Conservation (phyloP, 2,797 vertebrate species). For the Rhincodon typus region DNA sequence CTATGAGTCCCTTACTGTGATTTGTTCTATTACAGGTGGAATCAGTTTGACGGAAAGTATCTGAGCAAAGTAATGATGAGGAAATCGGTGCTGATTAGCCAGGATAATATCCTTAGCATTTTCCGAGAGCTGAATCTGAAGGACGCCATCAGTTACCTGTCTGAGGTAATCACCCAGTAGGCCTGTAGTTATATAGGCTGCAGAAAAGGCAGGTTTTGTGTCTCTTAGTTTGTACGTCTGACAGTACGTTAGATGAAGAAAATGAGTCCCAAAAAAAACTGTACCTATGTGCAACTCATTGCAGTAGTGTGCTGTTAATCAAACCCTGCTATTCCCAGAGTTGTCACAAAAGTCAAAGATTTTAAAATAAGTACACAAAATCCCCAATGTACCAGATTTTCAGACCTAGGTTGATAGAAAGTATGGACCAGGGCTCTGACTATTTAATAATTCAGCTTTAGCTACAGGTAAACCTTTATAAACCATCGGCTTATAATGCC, state of each 20-base stretch:
- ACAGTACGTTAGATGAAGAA: neutral
- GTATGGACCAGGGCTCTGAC: too few species aligned
- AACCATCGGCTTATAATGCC: too few species aligned
- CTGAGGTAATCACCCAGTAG: constrained; percentile 62
- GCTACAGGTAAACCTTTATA: too few species aligned
- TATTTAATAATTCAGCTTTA: too few species aligned
- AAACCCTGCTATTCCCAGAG: too few species aligned
- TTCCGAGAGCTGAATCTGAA: constrained; percentile 92
- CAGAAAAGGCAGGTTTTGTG: neutral
- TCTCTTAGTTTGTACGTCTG: too few species aligned
- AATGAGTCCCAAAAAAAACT: neutral
- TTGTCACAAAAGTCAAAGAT: too few species aligned
- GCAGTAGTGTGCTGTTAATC: too few species aligned
- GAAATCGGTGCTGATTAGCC: constrained; percentile 73
- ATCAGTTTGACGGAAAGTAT: constrained; percentile 77
- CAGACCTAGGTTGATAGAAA: too few species aligned
- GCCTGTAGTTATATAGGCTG: neutral
- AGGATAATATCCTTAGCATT: constrained; percentile 76
- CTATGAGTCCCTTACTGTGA: neutral
- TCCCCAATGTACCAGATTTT: too few species aligned
- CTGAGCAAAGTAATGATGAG: constrained; percentile 80
- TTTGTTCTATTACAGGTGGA: constrained; percentile 65
- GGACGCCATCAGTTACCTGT: constrained; percentile 85
- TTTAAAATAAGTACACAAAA: too few species aligned
- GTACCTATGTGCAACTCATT: too few species aligned